Evolutionary conservation across 2,113 vertebrate species (phyloP), one percentile per base, ranked within the genome.

Genomic region (Oxygymnocypris stewartii): DNA sequence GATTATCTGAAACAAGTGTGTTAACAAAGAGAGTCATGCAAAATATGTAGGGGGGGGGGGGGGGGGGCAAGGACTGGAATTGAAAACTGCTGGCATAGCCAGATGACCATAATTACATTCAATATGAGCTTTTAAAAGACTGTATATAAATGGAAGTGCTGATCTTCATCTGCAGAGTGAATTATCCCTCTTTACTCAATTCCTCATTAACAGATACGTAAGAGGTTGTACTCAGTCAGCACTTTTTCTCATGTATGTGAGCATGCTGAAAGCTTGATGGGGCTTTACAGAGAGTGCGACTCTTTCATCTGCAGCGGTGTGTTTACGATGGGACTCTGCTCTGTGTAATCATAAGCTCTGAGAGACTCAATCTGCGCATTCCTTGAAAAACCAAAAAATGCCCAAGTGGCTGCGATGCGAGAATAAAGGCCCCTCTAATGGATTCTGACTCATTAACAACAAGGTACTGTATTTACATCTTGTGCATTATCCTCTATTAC

Each of bases 181-280:
- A 75, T 49, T 14, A 44, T 16, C n/a, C 42, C 42, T 16, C 12
- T 75, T 75, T 12, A 16, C 42, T 76, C 73, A 5, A 16, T 51
- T 5, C 11, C 51, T 82, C 44, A 82, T 82, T 51, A 35, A 51
- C 49, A 61, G 69, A 81, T 59, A 59, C 12, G 71, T 20, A 13
- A 40, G 51, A 47, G 80, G 40, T 84, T 76, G 76, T 18, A 9
- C 28, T 31, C 31, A 88, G 78, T 44, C 75, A 82, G 35, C 73
- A 8, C 73, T 42, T 54, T 51, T 35, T 28, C 59, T 35, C 25
- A 69, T 79, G 61, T 57, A 57, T 47, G 44, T 57, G n/a, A 47
- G 61, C 47, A 61, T 35, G 79, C 54, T 87, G 76, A 88, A 85
- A 89, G 84, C 63, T 78, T 86, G 83, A 85, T 79, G 84, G 86